Percentiles rank a stretch among this genome's conserved stretches.
phyloP scores from a whole-genome alignment of 2,888 invertebrate genomes.

The Eumacrocentrus americanus region DNA sequence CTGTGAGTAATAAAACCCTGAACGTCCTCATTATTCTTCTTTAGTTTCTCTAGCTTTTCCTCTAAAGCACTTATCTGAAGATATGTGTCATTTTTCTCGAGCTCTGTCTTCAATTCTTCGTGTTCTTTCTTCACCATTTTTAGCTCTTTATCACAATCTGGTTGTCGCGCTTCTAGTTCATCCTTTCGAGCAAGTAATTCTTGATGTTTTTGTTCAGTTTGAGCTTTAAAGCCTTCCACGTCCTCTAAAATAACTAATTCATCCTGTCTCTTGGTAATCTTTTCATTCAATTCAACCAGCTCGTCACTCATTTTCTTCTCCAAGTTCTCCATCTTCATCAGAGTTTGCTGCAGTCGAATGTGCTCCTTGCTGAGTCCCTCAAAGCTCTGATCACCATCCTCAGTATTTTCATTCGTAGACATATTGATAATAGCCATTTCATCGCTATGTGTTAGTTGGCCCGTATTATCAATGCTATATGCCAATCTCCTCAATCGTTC shows the following conservation, averaged over 20 bases:
- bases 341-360: slow-evolving; percentile 59
- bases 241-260: slow-evolving; percentile 70
- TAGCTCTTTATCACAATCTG: slow-evolving; percentile 64
- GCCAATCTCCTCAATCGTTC: slow-evolving; percentile 72
- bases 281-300: slow-evolving; percentile 72
- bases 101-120: slow-evolving; percentile 63
- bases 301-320: slow-evolving; percentile 64
- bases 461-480: slow-evolving; percentile 67
- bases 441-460: slow-evolving; percentile 62
- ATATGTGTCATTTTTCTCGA: slow-evolving; percentile 76
- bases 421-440: slow-evolving; percentile 64
- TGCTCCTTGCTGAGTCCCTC: slow-evolving; percentile 69
- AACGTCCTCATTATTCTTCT: slow-evolving; percentile 71
- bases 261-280: slow-evolving; percentile 70
- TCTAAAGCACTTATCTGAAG: slow-evolving; percentile 73
- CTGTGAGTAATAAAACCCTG: slow-evolving; percentile 73
- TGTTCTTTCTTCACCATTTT: slow-evolving; percentile 64
- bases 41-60: slow-evolving; percentile 72
- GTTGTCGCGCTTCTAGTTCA: slow-evolving; percentile 63
- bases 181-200: slow-evolving; percentile 64
- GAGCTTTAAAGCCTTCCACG: slow-evolving; percentile 66
- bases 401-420: slow-evolving; percentile 50
- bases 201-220: slow-evolving; percentile 66
- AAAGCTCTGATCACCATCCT: slow-evolving; percentile 67
- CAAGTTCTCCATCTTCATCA: slow-evolving; percentile 60